phyloP scores from a whole-genome alignment of 1,140 invertebrate species.

The Achatina immaculata region DNA sequence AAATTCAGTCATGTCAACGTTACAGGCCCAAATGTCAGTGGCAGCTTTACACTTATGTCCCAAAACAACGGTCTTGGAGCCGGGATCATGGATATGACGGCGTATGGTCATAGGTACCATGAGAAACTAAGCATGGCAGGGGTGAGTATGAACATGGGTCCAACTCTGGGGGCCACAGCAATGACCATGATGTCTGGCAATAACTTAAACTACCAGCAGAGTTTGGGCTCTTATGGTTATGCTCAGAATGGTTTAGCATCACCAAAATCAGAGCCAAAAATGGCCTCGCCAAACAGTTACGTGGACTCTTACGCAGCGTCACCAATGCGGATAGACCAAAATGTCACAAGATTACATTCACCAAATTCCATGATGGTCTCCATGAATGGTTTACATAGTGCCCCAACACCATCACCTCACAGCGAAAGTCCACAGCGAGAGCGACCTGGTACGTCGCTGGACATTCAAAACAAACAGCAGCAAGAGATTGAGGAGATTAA shows the following conservation, averaged over 20 bases:
- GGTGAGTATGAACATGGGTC: conserved; percentile 71
- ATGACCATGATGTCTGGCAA: conserved; percentile 81
- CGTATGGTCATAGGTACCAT: conserved; percentile 62
- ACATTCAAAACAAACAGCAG: conserved; percentile 48
- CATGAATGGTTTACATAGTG: conserved; percentile 71
- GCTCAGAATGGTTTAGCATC: conserved; percentile 84
- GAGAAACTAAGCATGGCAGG: conserved; percentile 75
- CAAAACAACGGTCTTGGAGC: conserved; percentile 78
- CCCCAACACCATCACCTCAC: conserved; percentile 66
- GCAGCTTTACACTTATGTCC: conserved; percentile 91
- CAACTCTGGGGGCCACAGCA: conserved; percentile 72
- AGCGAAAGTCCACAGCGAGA: conserved; percentile 63
- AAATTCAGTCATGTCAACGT: conserved; percentile 74
- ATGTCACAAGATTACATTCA: conserved; percentile 66
- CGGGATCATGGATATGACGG: conserved; percentile 71
- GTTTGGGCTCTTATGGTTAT: conserved; percentile 74
- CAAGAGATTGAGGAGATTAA: conserved; percentile 95
- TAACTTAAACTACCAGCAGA: conserved; percentile 63
- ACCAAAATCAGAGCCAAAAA: conserved; percentile 76
- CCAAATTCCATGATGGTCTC: conserved; percentile 71
- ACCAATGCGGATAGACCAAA: conserved; percentile 52
- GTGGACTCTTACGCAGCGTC: conserved; percentile 66
- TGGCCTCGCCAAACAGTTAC: conserved; percentile 63
- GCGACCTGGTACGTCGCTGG: conserved; percentile 52
- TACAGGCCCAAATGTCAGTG: conserved; percentile 77